These are phyloP conservation scores for Lithophane ornitopus DNA, from an alignment of 2,888 invertebrate genomes.

Conservation along the genomic window DNA sequence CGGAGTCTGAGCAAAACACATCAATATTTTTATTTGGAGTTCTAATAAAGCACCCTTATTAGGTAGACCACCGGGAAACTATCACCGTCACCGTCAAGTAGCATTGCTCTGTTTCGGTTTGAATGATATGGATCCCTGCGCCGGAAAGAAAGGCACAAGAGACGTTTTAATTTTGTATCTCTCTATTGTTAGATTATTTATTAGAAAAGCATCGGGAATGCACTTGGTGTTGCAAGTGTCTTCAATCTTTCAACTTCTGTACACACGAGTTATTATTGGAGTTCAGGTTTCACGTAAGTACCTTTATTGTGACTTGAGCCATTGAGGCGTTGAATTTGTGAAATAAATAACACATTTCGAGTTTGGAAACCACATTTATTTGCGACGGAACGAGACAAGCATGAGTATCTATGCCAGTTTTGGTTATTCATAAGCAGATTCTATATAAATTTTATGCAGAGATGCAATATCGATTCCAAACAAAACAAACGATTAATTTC, in stretches of 20 bases:
- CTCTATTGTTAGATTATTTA: too few relatives aligned
- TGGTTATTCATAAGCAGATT: not conserved
- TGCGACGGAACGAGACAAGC: not conserved
- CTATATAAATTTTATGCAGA: not conserved
- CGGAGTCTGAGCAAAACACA: constrained; percentile 73
- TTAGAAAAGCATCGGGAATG: not conserved
- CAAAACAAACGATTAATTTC: not conserved
- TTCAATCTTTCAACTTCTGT: not conserved
- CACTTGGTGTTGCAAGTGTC: not conserved
- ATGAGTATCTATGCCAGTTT: not conserved
- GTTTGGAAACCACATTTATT: constrained; percentile 1
- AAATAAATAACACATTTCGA: constrained; percentile 27
- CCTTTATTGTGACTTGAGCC: not conserved
- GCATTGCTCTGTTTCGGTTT: not conserved
- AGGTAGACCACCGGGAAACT: not conserved
- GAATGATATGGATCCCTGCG: not conserved
- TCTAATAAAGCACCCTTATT: not conserved
- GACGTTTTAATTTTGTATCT: not conserved
- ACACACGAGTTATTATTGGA: constrained; percentile 22
- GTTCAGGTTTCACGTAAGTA: constrained; percentile 4
- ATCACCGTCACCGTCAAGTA: not conserved
- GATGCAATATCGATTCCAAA: not conserved
- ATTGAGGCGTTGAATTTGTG: constrained; percentile 24
- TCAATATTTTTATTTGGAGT: not conserved
- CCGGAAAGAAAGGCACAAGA: not conserved